A percentile compares a stretch with the other conserved stretches of the same genome.
phyloP scores from a whole-genome alignment of 2,113 vertebrate species.

The Strix aluco region DNA sequence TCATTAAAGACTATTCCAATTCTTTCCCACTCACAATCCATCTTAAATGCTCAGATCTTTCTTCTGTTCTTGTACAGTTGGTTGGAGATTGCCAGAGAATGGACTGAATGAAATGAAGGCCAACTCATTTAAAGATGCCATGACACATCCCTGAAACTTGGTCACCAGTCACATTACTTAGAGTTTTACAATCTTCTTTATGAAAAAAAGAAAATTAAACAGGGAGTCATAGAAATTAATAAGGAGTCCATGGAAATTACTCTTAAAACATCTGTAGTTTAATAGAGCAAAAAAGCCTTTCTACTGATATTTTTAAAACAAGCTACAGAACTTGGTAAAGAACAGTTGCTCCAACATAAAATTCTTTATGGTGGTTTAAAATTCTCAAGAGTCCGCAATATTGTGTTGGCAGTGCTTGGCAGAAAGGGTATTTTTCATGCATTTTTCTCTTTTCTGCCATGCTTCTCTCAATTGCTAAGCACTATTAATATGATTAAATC shows the following conservation, averaged over 20 bases:
- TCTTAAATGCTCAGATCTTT: background rate
- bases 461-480: background rate
- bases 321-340: conserved; percentile 3
- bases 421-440: background rate
- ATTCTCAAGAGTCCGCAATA: background rate
- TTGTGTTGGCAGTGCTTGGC: background rate
- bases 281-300: background rate
- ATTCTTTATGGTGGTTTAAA: background rate
- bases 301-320: conserved; percentile 3
- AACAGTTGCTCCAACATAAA: background rate
- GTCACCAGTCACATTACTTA: background rate
- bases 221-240: background rate
- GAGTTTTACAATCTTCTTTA: background rate
- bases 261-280: background rate
- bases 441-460: background rate
- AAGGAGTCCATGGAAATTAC: background rate
- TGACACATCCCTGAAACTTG: background rate
- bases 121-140: background rate
- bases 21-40: background rate
- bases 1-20: conserved; percentile 23
- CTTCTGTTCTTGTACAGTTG: background rate
- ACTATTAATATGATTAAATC: background rate
- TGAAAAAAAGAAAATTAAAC: background rate
- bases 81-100: background rate
- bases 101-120: background rate